Conservation (phyloP, 2,888 invertebrate genomes). For the Cephus pulcher region DNA sequence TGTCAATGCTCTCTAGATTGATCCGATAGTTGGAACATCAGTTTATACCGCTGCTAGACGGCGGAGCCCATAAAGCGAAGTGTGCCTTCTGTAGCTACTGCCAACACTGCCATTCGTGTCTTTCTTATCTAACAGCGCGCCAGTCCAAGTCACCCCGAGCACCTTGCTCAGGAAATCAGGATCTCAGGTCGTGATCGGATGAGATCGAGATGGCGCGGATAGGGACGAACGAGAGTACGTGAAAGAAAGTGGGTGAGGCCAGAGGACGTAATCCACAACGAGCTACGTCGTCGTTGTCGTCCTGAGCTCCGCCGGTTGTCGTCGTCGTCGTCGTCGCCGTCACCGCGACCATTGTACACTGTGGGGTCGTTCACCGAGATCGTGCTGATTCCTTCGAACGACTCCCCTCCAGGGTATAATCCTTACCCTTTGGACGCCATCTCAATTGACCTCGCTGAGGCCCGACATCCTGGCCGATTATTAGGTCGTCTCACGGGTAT, state of each 20-base stretch:
- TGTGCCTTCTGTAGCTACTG: not conserved
- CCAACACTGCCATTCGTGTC: not conserved
- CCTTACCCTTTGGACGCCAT: slow-evolving; percentile 26
- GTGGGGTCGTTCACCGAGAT: slow-evolving; percentile 41
- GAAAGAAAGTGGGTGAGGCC: not conserved
- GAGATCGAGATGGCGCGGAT: not conserved
- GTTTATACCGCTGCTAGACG: not conserved
- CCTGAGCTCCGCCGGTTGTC: slow-evolving; percentile 12
- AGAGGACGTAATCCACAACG: not conserved
- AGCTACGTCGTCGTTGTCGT: not conserved
- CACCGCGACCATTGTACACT: slow-evolving; percentile 31
- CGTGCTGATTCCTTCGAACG: slow-evolving; percentile 46
- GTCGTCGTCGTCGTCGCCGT: slow-evolving; percentile 20
- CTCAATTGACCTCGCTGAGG: slow-evolving; percentile 25
- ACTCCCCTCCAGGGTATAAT: slow-evolving; percentile 39
- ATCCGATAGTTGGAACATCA: not conserved
- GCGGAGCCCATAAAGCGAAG: not conserved
- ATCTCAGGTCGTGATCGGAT: not conserved
- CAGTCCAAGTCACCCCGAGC: not conserved
- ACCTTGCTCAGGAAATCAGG: not conserved
- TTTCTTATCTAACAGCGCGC: not conserved
- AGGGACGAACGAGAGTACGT: not conserved
- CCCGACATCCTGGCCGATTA: slow-evolving; percentile 33
- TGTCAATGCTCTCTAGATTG: not conserved
- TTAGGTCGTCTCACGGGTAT: slow-evolving; percentile 31